A percentile compares a stretch with the other conserved stretches of the same genome.
Conservation (phyloP, 1,140 invertebrate genomes). For the Lethocerus indicus region DNA sequence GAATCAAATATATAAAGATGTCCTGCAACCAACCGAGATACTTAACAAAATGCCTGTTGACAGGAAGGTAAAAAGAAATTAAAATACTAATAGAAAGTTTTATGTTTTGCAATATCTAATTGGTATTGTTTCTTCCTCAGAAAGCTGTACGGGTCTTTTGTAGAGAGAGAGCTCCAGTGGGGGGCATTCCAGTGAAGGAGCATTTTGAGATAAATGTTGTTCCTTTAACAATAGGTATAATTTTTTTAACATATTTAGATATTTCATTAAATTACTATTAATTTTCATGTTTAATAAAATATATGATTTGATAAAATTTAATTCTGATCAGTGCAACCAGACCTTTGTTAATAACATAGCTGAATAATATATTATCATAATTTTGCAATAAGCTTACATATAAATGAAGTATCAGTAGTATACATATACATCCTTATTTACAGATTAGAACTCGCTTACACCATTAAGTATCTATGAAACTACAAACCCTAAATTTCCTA, state of each 20-base stretch:
- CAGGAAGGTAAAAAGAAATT: conserved; percentile 31
- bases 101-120: neutral
- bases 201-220: conserved; percentile 96
- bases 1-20: conserved; percentile 87
- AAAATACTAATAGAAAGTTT: neutral
- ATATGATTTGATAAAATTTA: conserved; percentile 1
- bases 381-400: too few species aligned
- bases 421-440: too few species aligned
- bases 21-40: conserved; percentile 72
- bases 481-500: too few species aligned
- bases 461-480: too few species aligned
- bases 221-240: conserved; percentile 70
- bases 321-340: neutral
- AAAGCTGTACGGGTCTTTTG: conserved; percentile 76
- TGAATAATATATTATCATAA: too few species aligned
- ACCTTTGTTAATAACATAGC: too few species aligned
- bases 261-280: conserved; percentile 6
- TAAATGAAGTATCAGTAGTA: too few species aligned
- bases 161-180: conserved; percentile 78
- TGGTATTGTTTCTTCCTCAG: conserved; percentile 24
- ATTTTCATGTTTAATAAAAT: conserved; percentile 5
- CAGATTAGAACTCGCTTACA: too few species aligned
- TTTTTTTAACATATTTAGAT: too few species aligned
- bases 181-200: conserved; percentile 95
- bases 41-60: conserved; percentile 81